Evolutionary conservation across 2,113 vertebrate genomes (phyloP), one percentile per base, ranked within the genome.

Genomic region (Spilogale gracilis): DNA sequence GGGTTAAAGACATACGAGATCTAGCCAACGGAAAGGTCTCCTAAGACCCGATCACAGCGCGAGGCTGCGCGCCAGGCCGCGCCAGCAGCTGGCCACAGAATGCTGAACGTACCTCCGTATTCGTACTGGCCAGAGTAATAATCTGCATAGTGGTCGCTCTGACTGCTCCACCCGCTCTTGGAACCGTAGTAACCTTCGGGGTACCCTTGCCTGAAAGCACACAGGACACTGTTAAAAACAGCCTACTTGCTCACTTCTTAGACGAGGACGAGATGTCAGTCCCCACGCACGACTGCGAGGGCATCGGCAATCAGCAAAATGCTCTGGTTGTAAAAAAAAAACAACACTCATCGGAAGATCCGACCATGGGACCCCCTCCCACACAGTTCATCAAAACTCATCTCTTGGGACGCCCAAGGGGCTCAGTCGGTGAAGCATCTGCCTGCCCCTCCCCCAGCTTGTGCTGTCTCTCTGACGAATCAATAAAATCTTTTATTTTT

Each of bases 111-210:
- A 99, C 99, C 99, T 98, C 98, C 98, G 2, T 99, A 99, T 78
- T 99, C 99, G 71, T 99, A 99, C 0, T 99, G 99, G 94, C 98
- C 98, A 32, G 99, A 97, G 96, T 99, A 98, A 85, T 99, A 99
- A 56, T 98, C 98, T 92, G 99, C 97, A 97, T 99, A 99, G 98
- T 99, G 99, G 56, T 99, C 99, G 60, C 96, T 98, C 38, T 99
- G 99, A 97, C 98, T 99, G 98, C 99, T 99, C 99, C 98, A 99
- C 87, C 99, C 99, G 27, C 99, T 85, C 98, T 98, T 99, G 43
- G 98, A 79, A 85, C 18, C 52, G 5, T 99, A 99, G 83, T 99
- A 98, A 13, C 99, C 99, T 3, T 99, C 99, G 20, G 98, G 11
- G 98, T 99, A 99, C 0, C 99, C 99, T 96, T 99, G 99, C 92